Evolutionary conservation across 2,888 invertebrate genomes (phyloP).

Genomic region (Calameuta pallipes): DNA sequence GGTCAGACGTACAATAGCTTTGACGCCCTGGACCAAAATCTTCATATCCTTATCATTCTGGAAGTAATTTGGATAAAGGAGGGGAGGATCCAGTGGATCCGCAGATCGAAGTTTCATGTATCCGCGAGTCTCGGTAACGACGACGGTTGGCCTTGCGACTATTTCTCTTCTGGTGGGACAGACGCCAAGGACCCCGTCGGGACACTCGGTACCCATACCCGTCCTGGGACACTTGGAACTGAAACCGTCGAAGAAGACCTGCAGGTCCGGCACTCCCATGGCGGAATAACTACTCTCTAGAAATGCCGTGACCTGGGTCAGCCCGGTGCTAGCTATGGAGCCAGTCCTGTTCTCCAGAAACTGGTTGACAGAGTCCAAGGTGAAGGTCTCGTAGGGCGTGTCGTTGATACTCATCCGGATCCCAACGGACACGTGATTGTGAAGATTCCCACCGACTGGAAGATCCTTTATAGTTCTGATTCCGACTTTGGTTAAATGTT

Average conservation of each 20-base stretch:
- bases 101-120: constrained; percentile 72
- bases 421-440: constrained; percentile 62
- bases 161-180: constrained; percentile 60
- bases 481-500: constrained; percentile 59
- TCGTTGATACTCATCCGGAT: constrained; percentile 54
- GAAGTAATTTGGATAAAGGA: constrained; percentile 80
- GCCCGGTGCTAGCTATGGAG: constrained; percentile 63
- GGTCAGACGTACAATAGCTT: constrained; percentile 70
- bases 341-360: constrained; percentile 60
- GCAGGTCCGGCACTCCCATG: constrained; percentile 61
- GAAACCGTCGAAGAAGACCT: constrained; percentile 66
- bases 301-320: constrained; percentile 64
- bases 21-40: constrained; percentile 72
- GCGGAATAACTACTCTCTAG: constrained; percentile 57
- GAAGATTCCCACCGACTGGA: constrained; percentile 59
- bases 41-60: constrained; percentile 73
- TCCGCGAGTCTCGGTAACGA: constrained; percentile 66
- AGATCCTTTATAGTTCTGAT: constrained; percentile 51
- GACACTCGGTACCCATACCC: constrained; percentile 50
- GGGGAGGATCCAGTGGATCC: constrained; percentile 75
- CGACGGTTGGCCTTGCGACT: constrained; percentile 54
- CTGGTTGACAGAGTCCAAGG: constrained; percentile 54
- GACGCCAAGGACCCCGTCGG: constrained; percentile 38
- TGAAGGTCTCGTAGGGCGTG: constrained; percentile 48
- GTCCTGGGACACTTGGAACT: constrained; percentile 56